Base-by-base conservation (phyloP, 2,113 vertebrate genomes). In the Lamprologus callipterus region DNA sequence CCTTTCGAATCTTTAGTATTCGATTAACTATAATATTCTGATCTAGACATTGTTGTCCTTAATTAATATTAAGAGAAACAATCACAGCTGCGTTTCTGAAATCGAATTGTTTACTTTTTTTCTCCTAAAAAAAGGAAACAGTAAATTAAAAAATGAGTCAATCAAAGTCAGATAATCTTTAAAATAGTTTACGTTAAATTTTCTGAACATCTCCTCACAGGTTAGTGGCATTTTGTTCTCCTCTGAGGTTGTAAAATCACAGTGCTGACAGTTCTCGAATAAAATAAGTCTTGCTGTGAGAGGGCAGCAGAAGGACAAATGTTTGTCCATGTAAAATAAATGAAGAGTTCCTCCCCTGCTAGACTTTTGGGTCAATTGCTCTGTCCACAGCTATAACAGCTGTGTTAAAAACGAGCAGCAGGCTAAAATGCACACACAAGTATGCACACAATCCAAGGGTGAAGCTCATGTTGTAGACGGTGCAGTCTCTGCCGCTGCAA, bases 401-500 rank as follows among this genome's bases (percentile, higher is more conserved):
- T 85, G 65, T 88, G 78, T 55, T 83, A 33, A 80, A 86, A 80
- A 85, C 13, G 58, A 83, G 33, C 28, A 78, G 51, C 51, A 63
- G 13, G 9, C 31, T 80, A 53, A 26, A 33, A 78, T 53, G 42
- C 51, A 85, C 17, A 78, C 11, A 58, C 16, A 4, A 45, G 65
- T 73, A 73, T 84, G 57, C 26, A 42, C 35, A 86, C 65, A 93
- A 88, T 92, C 19, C 73, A 80, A 92, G 60, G 17, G 26, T 86
- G 75, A 60, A 84, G 68, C 87, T 89, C 82, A 85, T 65, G 83
- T 80, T 85, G 86, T 85, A 91, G 58, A 63, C 75, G 73, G 40
- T 55, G 53, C 85, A 90, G 55, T 80, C 82, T 84, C 58, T 87
- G 70, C 86, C 40, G 75, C 63, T 87, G 81, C 81, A 84, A 58